These are phyloP conservation scores for Choloepus didactylus DNA, from an alignment of 2,797 vertebrate species.

Conservation along the genomic window DNA sequence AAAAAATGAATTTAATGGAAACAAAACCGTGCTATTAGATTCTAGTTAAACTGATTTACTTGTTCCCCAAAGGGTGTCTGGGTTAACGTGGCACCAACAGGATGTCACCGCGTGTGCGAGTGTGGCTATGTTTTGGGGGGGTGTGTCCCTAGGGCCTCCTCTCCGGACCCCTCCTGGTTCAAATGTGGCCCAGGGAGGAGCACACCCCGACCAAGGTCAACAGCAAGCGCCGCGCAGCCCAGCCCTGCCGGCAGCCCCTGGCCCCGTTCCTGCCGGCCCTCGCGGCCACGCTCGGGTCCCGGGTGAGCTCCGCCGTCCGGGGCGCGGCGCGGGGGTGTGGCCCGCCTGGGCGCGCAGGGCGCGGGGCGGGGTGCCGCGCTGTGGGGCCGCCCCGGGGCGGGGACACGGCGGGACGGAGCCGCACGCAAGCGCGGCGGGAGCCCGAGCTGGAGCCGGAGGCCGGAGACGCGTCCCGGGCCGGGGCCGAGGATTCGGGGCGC, in stretches of 20 bases:
- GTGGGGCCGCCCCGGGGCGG: not conserved
- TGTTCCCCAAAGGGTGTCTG: fast-evolving
- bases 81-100: not conserved
- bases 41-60: too few species aligned
- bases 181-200: not conserved
- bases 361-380: not conserved
- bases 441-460: fast-evolving
- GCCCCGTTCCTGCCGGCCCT: too few species aligned
- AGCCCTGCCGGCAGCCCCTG: not conserved
- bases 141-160: not conserved
- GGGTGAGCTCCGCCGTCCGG: not conserved
- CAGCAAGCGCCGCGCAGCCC: too few species aligned
- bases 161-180: not conserved
- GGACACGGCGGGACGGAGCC: not conserved
- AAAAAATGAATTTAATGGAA: not conserved
- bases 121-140: not conserved
- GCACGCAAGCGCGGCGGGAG: fast-evolving
- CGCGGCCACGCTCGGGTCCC: fast-evolving
- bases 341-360: not conserved
- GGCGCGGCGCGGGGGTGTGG: not conserved
- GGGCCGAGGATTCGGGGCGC: not conserved
- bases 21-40: not conserved
- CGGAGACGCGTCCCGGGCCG: fast-evolving
- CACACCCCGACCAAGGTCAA: not conserved
- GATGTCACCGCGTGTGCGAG: too few species aligned